Percentiles rank a stretch among this genome's conserved stretches.
These are phyloP conservation scores for Pseudoips prasinana DNA, from an alignment of 2,888 invertebrate species.

Conservation along the genomic window DNA sequence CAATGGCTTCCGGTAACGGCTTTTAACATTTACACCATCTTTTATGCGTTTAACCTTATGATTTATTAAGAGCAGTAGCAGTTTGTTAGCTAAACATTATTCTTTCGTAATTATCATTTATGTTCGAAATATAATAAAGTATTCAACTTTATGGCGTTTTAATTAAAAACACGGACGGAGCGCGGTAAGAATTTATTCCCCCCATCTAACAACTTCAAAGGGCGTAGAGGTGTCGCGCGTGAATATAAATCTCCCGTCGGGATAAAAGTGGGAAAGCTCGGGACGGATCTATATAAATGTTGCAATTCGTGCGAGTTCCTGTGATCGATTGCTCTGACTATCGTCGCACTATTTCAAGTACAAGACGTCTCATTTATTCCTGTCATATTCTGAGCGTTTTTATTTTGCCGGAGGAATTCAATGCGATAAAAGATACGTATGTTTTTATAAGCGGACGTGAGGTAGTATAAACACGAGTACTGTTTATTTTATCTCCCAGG, in stretches of 20 bases:
- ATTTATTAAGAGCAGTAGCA: conserved; percentile 27
- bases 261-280: conserved; percentile 62
- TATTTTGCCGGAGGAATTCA: conserved; percentile 47
- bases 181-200: conserved; percentile 66
- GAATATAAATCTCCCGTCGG: conserved; percentile 70
- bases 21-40: conserved; percentile 53
- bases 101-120: conserved; percentile 32
- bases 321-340: conserved; percentile 69
- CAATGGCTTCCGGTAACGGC: conserved; percentile 63
- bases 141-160: conserved; percentile 64
- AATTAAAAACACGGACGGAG: conserved; percentile 70
- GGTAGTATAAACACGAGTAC: conserved; percentile 41
- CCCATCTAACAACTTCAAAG: conserved; percentile 73
- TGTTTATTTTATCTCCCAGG: conserved; percentile 40
- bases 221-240: conserved; percentile 68
- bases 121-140: conserved; percentile 43
- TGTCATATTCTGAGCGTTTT: conserved; percentile 64
- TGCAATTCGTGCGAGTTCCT: conserved; percentile 62
- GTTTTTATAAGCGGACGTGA: conserved; percentile 44
- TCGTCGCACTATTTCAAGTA: conserved; percentile 66
- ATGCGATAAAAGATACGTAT: conserved; percentile 41
- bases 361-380: conserved; percentile 67
- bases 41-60: conserved; percentile 33
- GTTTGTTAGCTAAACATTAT: conserved; percentile 25
- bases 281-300: conserved; percentile 69